These are phyloP conservation scores for Allobates femoralis DNA, from an alignment of 2,797 vertebrate genomes.

Conservation along the genomic window DNA sequence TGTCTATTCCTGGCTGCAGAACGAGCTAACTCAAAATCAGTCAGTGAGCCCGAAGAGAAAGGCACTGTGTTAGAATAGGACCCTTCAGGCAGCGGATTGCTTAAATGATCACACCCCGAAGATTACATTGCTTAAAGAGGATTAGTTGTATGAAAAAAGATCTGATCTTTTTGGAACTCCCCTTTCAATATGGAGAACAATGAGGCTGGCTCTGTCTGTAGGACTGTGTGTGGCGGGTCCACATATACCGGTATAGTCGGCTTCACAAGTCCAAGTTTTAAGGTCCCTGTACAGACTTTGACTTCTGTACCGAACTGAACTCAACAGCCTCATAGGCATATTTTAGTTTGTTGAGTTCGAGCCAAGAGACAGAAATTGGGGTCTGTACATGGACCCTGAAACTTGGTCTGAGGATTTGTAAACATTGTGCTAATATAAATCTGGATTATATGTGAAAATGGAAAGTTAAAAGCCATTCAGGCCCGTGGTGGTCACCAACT, in stretches of 20 bases:
- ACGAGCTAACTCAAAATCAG: too few species aligned
- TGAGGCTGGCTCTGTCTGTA: constrained; percentile 38
- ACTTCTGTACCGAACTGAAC: too few species aligned
- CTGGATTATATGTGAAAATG: constrained; percentile 56
- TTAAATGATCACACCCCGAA: background rate
- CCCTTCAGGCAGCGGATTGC: background rate
- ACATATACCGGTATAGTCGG: background rate
- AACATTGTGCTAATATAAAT: constrained; percentile 39
- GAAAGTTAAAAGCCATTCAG: constrained; percentile 45
- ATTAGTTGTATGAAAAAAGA: background rate
- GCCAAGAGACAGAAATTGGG: too few species aligned
- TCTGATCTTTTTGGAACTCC: background rate
- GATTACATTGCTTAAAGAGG: background rate
- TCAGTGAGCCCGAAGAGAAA: too few species aligned
- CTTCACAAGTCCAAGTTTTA: too few species aligned
- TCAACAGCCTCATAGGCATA: too few species aligned
- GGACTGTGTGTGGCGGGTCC: background rate
- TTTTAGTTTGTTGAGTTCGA: too few species aligned
- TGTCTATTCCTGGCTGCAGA: too few species aligned
- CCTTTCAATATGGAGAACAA: background rate
- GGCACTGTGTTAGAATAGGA: background rate
- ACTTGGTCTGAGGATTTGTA: constrained; percentile 55
- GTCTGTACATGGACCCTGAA: too few species aligned
- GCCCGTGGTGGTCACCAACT: constrained; percentile 13
- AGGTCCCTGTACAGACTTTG: too few species aligned